Base-by-base conservation (phyloP, 2,797 vertebrate species). In the Syngnathus rostellatus region DNA sequence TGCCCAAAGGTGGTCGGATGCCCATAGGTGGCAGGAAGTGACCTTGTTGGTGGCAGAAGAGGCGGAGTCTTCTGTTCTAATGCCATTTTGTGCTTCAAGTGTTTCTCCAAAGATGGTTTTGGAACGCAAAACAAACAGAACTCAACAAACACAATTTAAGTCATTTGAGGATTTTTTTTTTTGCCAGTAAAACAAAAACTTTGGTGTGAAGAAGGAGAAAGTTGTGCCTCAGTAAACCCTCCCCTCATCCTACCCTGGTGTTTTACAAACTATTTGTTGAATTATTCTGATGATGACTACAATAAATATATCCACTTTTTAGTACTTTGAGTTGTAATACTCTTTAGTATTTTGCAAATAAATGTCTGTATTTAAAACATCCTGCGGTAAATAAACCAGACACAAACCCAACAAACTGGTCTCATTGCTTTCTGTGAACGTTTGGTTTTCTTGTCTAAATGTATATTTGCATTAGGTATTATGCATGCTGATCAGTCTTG, bases 331-430 rank as follows among this genome's bases (percentile, higher is more conserved):
- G 85, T 88, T 87, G 69, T 84, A 84, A 84, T 82, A 84, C 82
- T 85, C 86, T 88, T 84, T 87, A 86, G 83, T 85, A 85, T 81
- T 86, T 87, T 89, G 84, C 82, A 85, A 85, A 85, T 84, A 80
- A 72, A 71, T 86, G 84, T 88, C 78, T 87, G 82, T 87, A 87
- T 85, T 85, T 85, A 88, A 86, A 85, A 85, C 60, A 41, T 21
- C 40, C 59, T 43, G 60, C 60, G 14, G 21, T 46, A 38, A 62
- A 62, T 62, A 62, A 62, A 62, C 21, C 21, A 45, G 41, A 45
- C 41, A 31, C 60, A 62, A 45, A 45, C 41, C 16, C 23, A 11
- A 45, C 14, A 14, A 62, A 25, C n/a, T 7, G 8, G 57, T 19
- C 31, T 59, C 14, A 39, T 39, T 19, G 3, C 9, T 59, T 31